Evolutionary conservation across 2,888 invertebrate species (phyloP), one percentile per base, ranked within the genome.

Genomic region (Folsomia candida): DNA sequence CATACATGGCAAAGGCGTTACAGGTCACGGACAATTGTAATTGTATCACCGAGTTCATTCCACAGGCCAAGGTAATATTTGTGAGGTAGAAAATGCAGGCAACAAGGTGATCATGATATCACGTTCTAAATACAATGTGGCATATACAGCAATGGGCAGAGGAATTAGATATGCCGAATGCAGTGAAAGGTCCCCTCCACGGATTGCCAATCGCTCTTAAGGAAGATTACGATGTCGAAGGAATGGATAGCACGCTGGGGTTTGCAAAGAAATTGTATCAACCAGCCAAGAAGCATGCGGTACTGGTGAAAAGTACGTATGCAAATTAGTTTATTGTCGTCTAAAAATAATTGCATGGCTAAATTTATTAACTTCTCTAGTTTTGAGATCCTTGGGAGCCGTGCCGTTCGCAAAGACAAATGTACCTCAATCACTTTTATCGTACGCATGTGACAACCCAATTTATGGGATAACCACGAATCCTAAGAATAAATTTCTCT

Each of bases 201-300:
- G 83, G 83, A n/a, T 51, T 83, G 26, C 83, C 83, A 4, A 76
- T 83, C 67, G 81, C 81, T 67, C 75, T 83, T 47, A 82, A 82
- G 70, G 83, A 83, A 27, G 81, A 80, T 68, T 77, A 78, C 61
- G 72, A 80, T 70, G 74, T 84, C 20, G 79, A 81, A 76, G 83
- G 82, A 37, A 81, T 83, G 78, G 83, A 84, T 71, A 79, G 81
- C 28, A 82, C 81, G 18, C 57, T 76, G 9, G 76, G 76, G n/a
- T 81, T 81, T 64, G 75, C 81, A 3, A 81, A 82, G 70, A 77
- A 76, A 27, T 76, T 82, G 28, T 79, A 78, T 71, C 76, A 81
- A 59, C 83, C 83, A 3, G 75, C 71, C 11, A 54, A 69, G n/a
- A 76, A 79, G 22, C 78, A 79, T 37, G 72, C 79, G 3, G 74